A percentile compares a stretch with the other conserved stretches of the same genome.
Conservation (phyloP, 2,888 invertebrate species). For the Chalcis sispes region DNA sequence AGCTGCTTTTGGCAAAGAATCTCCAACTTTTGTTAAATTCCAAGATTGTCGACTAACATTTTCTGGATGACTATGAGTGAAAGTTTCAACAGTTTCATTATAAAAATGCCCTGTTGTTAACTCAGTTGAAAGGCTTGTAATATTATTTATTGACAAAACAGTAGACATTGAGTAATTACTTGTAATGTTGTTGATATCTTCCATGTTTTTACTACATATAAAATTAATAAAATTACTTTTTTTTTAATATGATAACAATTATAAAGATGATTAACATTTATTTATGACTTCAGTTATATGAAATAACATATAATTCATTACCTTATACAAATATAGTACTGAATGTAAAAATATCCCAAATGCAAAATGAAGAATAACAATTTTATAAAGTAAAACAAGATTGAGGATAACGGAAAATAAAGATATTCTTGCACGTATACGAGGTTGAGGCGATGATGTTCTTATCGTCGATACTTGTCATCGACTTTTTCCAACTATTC, state of each 20-base stretch:
- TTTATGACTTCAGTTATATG: not conserved
- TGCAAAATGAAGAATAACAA: conserved; percentile 8
- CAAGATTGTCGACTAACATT: conserved; percentile 43
- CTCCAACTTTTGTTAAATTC: conserved; percentile 41
- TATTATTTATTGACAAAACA: conserved; percentile 26
- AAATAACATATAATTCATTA: not conserved
- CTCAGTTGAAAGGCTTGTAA: conserved; percentile 32
- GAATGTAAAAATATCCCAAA: not conserved
- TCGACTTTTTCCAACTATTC: conserved; percentile 8
- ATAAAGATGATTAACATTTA: not conserved
- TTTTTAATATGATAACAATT: not conserved
- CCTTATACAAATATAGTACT: not conserved
- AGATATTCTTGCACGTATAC: conserved; percentile 20
- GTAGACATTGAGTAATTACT: conserved; percentile 38
- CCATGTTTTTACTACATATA: conserved; percentile 30
- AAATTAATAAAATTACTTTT: conserved; percentile 34
- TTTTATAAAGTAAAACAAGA: not conserved
- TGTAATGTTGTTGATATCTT: conserved; percentile 29
- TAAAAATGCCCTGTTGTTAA: conserved; percentile 32
- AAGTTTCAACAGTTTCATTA: conserved; percentile 41
- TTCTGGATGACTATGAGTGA: conserved; percentile 29
- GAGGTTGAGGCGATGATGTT: not conserved
- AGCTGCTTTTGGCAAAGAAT: conserved; percentile 47
- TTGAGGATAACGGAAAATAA: not conserved
- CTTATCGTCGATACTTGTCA: conserved; percentile 26